Conservation (phyloP, 1,140 invertebrate genomes). For the Drosophila novamexicana region DNA sequence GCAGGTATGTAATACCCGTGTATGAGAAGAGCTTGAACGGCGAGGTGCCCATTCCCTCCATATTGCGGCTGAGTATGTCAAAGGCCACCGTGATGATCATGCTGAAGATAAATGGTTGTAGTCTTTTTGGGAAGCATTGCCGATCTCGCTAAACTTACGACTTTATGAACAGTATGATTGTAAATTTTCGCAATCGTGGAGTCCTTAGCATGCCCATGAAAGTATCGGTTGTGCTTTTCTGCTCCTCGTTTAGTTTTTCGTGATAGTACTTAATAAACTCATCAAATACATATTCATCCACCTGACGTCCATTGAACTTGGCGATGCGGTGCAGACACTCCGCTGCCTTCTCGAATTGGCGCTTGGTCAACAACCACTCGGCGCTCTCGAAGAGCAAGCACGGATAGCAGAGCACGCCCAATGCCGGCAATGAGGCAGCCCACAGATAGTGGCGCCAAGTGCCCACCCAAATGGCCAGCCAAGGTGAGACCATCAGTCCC, state of each 20-base stretch:
- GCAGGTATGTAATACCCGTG: slow-evolving; percentile 85
- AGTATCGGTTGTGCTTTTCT: slow-evolving; percentile 54
- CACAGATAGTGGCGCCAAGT: slow-evolving; percentile 86
- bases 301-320: slow-evolving; percentile 85
- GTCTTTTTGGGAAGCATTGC: not conserved
- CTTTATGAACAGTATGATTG: slow-evolving; percentile 86
- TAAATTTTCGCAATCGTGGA: slow-evolving; percentile 85
- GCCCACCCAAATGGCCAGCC: slow-evolving; percentile 86
- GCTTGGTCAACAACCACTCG: slow-evolving; percentile 87
- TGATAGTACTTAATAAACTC: slow-evolving; percentile 81
- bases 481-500: slow-evolving; percentile 86
- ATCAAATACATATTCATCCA: slow-evolving; percentile 84
- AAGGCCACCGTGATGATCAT: slow-evolving; percentile 87
- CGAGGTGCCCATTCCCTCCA: slow-evolving; percentile 86
- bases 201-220: slow-evolving; percentile 85
- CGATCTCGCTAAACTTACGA: slow-evolving; percentile 84
- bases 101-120: slow-evolving; percentile 55
- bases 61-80: slow-evolving; percentile 87
- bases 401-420: slow-evolving; percentile 84
- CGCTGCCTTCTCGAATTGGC: slow-evolving; percentile 85
- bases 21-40: slow-evolving; percentile 86
- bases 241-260: slow-evolving; percentile 51
- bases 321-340: slow-evolving; percentile 86
- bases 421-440: slow-evolving; percentile 85
- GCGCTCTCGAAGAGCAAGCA: slow-evolving; percentile 87